A percentile compares a stretch with the other conserved stretches of the same genome.
phyloP scores from a whole-genome alignment of 2,888 invertebrate species.

The Bugula neritina region DNA sequence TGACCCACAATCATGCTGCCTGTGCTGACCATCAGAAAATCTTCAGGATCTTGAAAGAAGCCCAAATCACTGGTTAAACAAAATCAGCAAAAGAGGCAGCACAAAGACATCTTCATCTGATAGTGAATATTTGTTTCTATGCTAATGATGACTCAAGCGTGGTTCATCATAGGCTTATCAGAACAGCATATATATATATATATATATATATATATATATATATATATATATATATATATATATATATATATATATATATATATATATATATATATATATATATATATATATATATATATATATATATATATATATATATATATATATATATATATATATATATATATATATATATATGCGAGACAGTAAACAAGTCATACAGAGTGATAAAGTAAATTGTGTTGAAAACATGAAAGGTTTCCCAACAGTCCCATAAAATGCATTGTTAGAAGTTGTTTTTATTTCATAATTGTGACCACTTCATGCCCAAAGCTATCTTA shows the following conservation, averaged over 20 bases:
- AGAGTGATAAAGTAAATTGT: too few species aligned
- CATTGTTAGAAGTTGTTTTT: too few species aligned
- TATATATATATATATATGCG: too few species aligned
- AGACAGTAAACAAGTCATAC: too few species aligned
- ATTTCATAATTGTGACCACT: too few species aligned
- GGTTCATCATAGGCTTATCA: not conserved
- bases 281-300: not conserved
- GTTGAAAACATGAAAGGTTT: too few species aligned
- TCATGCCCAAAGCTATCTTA: too few species aligned
- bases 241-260: not conserved
- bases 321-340: too few species aligned
- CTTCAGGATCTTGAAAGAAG: too few species aligned
- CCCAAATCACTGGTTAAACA: too few species aligned
- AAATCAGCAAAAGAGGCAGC: constrained; percentile 27
- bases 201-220: not conserved
- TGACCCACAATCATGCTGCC: constrained; percentile 36
- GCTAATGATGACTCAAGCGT: not conserved
- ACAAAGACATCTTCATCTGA: not conserved
- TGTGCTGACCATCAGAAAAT: constrained; percentile 69
- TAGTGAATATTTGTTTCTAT: not conserved
- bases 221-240: not conserved
- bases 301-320: not conserved
- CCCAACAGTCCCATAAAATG: too few species aligned
- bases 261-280: not conserved
- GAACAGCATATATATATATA: not conserved